Evolutionary conservation across 2,113 vertebrate genomes (phyloP), one percentile per base, ranked within the genome.

Genomic region (Agelaius phoeniceus): DNA sequence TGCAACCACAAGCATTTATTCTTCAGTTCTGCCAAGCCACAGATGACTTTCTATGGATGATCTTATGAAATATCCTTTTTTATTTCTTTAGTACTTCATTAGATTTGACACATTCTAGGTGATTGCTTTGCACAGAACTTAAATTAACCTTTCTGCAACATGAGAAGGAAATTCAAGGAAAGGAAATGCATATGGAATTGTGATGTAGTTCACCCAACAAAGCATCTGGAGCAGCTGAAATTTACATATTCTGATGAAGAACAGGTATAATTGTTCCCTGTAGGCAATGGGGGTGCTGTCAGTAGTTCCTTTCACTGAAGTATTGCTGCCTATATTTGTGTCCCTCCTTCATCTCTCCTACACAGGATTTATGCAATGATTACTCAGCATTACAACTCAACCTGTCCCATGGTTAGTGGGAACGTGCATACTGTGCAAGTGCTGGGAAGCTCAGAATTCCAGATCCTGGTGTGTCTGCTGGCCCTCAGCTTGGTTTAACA

Each of bases 401-500:
- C 80, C 73, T 74, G 55, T 46, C 67, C 1, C 0, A 74, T 31
- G 52, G 59, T 80, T 95, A 67, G 49, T 9, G 9, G 59, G 51
- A 91, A 79, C 55, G 69, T 18, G 39, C 82, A 55, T 9, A n/a
- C 37, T 67, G 81, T 78, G 88, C 39, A 55, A 93, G 55, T 39
- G 46, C 63, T 93, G 46, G 16, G 72, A 58, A 67, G 55, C 43
- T 92, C 35, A 66, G 46, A 73, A 90, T 79, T 87, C 69, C 75
- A 80, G 89, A 94, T 62, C 58, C n/a, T 87, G 48, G 63, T 73
- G 79, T 96, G 78, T 96, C 95, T 94, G 94, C 91, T 93, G 80
- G 93, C 84, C 94, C 89, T 96, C 94, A 96, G 89, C 95, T 94
- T 82, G 87, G 78, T 90, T 95, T 95, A 96, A 73, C 75, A 80